Percentiles rank a stretch among this genome's conserved stretches.
Evolutionary conservation across 1,140 invertebrate species (phyloP).

Genomic region (Euwallacea similis): DNA sequence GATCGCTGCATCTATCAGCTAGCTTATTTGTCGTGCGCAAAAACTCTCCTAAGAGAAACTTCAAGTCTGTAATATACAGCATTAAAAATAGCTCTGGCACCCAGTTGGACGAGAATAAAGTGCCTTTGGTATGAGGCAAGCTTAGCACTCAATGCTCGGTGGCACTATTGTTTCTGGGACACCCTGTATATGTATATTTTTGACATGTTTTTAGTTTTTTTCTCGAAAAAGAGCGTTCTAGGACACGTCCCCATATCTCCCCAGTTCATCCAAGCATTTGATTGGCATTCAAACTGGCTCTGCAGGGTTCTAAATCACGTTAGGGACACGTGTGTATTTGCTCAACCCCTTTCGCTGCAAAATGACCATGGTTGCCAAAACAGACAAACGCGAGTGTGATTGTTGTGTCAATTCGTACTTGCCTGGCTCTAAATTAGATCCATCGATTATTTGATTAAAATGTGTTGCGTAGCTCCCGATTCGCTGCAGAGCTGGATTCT

Average conservation of each 20-base stretch:
- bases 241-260: not conserved
- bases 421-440: constrained; percentile 50
- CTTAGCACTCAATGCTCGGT: no score
- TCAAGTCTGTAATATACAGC: no score
- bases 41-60: no score
- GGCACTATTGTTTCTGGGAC: no score
- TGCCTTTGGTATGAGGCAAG: no score
- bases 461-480: constrained; percentile 34
- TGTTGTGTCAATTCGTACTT: constrained; percentile 51
- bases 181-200: no score
- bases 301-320: constrained; percentile 29
- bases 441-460: constrained; percentile 52
- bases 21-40: no score
- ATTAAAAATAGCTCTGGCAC: no score
- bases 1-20: no score
- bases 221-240: no score
- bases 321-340: constrained; percentile 40
- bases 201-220: no score
- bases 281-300: constrained; percentile 13
- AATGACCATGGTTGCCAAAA: constrained; percentile 37
- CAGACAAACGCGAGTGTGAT: constrained; percentile 43
- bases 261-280: constrained; percentile 19
- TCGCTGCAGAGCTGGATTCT: not conserved
- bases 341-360: constrained; percentile 35
- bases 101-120: no score